Conservation (phyloP, 2,888 invertebrate species). For the Platycheirus rosarum region DNA sequence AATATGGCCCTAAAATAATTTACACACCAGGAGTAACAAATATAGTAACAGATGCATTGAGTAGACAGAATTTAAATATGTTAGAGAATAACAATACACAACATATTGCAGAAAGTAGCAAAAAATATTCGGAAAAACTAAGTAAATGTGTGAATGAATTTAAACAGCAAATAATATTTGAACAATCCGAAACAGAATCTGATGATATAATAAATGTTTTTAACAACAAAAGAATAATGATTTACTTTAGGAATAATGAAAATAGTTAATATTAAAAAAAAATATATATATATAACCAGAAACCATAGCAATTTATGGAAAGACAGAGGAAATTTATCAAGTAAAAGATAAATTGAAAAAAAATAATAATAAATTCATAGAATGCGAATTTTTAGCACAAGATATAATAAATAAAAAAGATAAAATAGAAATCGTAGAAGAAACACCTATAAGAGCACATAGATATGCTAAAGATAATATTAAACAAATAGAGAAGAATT, state of each 20-base stretch:
- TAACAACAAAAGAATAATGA: constrained; percentile 25
- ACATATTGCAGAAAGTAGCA: constrained; percentile 25
- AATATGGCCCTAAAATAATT: constrained; percentile 76
- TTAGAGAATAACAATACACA: not conserved
- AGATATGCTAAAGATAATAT: not conserved
- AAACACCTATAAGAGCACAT: constrained; percentile 3
- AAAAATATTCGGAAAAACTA: constrained; percentile 14
- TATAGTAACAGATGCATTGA: constrained; percentile 48
- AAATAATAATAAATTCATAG: constrained; percentile 38
- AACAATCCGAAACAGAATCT: constrained; percentile 18
- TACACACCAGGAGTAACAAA: constrained; percentile 74
- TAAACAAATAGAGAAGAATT: too few species aligned
- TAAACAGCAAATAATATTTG: constrained; percentile 33
- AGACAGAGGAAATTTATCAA: constrained; percentile 13
- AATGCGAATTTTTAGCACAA: constrained; percentile 30
- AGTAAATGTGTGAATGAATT: constrained; percentile 20
- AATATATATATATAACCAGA: constrained; percentile 16
- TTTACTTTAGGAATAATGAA: constrained; percentile 3
- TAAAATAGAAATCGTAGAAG: constrained; percentile 8
- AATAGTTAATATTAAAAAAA: constrained; percentile 16
- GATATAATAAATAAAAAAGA: constrained; percentile 28
- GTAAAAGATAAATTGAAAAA: constrained; percentile 16
- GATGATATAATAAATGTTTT: constrained; percentile 16
- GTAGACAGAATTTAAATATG: constrained; percentile 37
- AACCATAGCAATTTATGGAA: constrained; percentile 5